Conservation (phyloP, 2,797 vertebrate species). For the Simalia tracyae region DNA sequence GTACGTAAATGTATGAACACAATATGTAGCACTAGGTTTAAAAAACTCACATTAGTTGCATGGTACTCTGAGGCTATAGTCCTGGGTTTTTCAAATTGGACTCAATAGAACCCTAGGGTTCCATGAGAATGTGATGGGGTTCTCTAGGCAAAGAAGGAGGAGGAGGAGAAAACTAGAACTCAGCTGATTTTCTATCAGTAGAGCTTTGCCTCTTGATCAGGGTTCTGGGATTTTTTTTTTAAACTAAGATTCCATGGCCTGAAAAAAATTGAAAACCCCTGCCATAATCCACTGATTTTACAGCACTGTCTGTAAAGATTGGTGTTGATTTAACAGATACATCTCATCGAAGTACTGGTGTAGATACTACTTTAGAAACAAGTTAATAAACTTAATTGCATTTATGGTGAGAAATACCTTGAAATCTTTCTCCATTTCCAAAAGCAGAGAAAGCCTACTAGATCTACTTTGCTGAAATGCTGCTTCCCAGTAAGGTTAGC, state of each 20-base stretch:
- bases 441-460: not conserved
- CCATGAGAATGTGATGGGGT: not conserved
- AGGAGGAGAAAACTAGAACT: not conserved
- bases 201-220: not conserved
- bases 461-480: not conserved
- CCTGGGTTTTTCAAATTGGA: no score
- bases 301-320: not conserved
- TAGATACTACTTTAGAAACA: not conserved
- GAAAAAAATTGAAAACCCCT: not conserved
- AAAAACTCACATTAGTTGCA: not conserved
- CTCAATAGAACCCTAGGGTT: not conserved
- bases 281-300: not conserved
- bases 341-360: not conserved
- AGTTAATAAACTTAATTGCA: not conserved
- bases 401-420: not conserved
- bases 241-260: not conserved
- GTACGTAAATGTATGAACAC: not conserved
- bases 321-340: not conserved
- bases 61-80: not conserved
- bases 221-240: not conserved
- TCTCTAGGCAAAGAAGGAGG: not conserved
- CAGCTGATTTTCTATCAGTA: not conserved
- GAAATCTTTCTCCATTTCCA: not conserved
- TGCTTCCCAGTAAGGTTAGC: not conserved
- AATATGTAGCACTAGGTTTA: not conserved